Evolutionary conservation across 1,140 invertebrate species (phyloP).

Genomic region (Microplitis demolitor): DNA sequence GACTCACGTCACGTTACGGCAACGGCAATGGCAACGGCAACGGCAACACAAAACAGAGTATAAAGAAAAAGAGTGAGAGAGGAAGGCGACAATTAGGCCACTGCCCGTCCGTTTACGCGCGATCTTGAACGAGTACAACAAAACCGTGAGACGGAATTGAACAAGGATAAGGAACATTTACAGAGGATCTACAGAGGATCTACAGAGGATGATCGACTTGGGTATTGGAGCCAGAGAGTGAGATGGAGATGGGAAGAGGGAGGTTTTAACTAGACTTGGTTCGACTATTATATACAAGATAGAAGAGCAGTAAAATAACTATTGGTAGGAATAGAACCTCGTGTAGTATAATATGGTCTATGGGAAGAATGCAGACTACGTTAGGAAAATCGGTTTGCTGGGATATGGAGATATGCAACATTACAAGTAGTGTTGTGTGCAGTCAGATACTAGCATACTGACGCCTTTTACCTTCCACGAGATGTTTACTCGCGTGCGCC

Average conservation of each 20-base stretch:
- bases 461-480: conserved; percentile 10
- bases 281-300: too few relatives aligned
- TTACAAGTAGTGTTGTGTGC: not conserved
- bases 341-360: not conserved
- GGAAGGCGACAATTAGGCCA: conserved; percentile 35
- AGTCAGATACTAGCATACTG: not conserved
- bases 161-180: not conserved
- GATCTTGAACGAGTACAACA: conserved; percentile 8
- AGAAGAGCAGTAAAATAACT: too few relatives aligned
- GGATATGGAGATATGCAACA: not conserved
- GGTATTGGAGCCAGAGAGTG: not conserved
- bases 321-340: not conserved
- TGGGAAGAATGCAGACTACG: not conserved
- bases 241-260: not conserved
- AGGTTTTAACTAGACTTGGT: too few relatives aligned
- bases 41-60: not conserved
- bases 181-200: not conserved
- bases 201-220: not conserved
- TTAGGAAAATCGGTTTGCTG: not conserved
- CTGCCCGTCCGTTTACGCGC: conserved; percentile 30
- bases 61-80: conserved; percentile 14
- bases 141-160: too few relatives aligned
- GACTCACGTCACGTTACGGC: conserved; percentile 8
- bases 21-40: too few relatives aligned
- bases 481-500: conserved; percentile 51